Evolutionary conservation across 2,113 vertebrate genomes (phyloP), one percentile per base, ranked within the genome.

Genomic region (Heterocephalus glaber): DNA sequence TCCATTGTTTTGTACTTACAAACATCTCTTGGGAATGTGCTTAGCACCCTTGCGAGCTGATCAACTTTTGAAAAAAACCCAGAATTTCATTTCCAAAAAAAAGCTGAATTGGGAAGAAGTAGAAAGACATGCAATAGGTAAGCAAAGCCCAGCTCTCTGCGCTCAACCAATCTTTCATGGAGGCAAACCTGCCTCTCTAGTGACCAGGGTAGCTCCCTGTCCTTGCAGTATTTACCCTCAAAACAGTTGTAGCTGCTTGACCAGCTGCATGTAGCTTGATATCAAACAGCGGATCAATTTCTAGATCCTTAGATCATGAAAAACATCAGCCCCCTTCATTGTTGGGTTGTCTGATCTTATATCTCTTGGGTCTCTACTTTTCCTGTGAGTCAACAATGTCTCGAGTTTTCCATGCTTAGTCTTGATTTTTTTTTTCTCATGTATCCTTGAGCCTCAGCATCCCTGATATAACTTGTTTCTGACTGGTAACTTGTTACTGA

Each of bases 81-180:
- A 90, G 30, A 68, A 54, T 61, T 30, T 95, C 24, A 77, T 86
- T 86, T 95, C 35, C 68, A 74, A 86, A 95, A 92, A 77, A 33
- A 54, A 60, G 54, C 28, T n/a, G 24, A 77, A 68, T 63, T 80
- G 19, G 41, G 11, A 82, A 66, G n/a, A 92, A 60, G 20, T 22
- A 20, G 47, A 56, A 56, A 88, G 56, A 93, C 56, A 20, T 28
- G 10, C n/a, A 54, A 6, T 22, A 56, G 54, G 54, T 24, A 82
- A 54, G 30, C 4, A 49, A 82, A 63, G 70, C 52, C 49, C 30
- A 52, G 38, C 68, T 24, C 30, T 58, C n/a, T 49, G 52, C 26
- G 10, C 58, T 86, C 26, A 92, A 11, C 16, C 17, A 66, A 26
- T 30, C 41, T 35, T n/a, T 65, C 44, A 26, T 7, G 38, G 44